Evolutionary conservation across 2,888 invertebrate genomes (phyloP), one percentile per base, ranked within the genome.

Genomic region (Tachystola acroxantha): DNA sequence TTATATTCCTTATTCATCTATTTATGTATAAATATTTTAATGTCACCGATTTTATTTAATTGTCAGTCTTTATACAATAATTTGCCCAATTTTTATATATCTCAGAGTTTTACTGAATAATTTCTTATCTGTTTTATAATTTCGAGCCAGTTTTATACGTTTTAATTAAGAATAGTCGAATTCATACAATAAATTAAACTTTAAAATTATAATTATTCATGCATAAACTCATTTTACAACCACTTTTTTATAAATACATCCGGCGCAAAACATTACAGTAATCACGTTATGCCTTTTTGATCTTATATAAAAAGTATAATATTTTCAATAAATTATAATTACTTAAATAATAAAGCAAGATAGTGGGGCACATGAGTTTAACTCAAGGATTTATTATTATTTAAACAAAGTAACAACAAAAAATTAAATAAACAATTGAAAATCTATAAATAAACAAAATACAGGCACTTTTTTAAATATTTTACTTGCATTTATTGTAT

Each of bases 351-450:
- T 62, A 64, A 66, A 71, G 73, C 77, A 78, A 78, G 73, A 70
- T 50, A 63, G 63, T 58, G 63, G 79, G n/a, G 77, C 75, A 56
- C 37, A 43, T 69, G 84, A 84, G 84, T 84, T 80, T 73, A 57
- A 84, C 84, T 84, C 84, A 74, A 68, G 62, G 45, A 46, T 41
- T 44, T 49, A 49, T 36, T 16, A 34, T 36, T 48, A 48, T 46
- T 37, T 37, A 39, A 48, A 46, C 50, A 50, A 56, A 53, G 58
- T 54, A 54, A 58, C 48, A 60, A 63, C 48, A 57, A 54, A 49
- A 47, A 37, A 40, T 43, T 43, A 38, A 46, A 27, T 26, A 40
- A 36, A 39, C 10, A 43, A 36, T 29, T 33, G 28, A 39, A 32
- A 38, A 30, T 19, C 30, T 32, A 36, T 34, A 33, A 40, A 19